These are phyloP conservation scores for Andrena dorsata DNA, from an alignment of 2,888 invertebrate species.

Conservation along the genomic window DNA sequence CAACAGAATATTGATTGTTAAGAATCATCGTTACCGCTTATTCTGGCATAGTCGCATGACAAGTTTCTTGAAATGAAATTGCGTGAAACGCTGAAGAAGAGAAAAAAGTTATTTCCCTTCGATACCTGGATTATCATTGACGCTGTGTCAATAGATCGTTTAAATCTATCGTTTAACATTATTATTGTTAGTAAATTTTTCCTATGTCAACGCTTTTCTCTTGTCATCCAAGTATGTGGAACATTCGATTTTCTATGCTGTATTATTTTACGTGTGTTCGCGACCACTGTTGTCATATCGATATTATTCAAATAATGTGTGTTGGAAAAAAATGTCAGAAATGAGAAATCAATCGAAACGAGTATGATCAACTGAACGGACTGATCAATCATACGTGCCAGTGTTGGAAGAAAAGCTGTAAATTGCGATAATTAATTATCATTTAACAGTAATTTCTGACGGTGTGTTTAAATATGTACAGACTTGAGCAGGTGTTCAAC, in stretches of 20 bases:
- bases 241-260: slow-evolving; percentile 47
- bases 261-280: slow-evolving; percentile 65
- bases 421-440: slow-evolving; percentile 41
- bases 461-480: slow-evolving; percentile 53
- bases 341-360: slow-evolving; percentile 18
- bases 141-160: slow-evolving; percentile 54
- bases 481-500: slow-evolving; percentile 61
- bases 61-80: slow-evolving; percentile 19
- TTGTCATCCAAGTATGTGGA: slow-evolving; percentile 21
- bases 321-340: slow-evolving; percentile 16
- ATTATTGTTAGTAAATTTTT: slow-evolving; percentile 36
- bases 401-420: slow-evolving; percentile 40
- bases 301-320: slow-evolving; percentile 54
- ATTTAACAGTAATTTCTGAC: slow-evolving; percentile 41
- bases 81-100: slow-evolving; percentile 42
- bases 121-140: slow-evolving; percentile 57
- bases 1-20: slow-evolving; percentile 25
- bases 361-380: background rate
- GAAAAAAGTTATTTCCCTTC: slow-evolving; percentile 51
- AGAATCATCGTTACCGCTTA: slow-evolving; percentile 31
- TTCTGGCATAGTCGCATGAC: slow-evolving; percentile 12
- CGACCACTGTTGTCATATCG: slow-evolving; percentile 76
- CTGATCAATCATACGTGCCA: slow-evolving; percentile 18
- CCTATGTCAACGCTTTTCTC: slow-evolving; percentile 38
- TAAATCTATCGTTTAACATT: slow-evolving; percentile 36